Conservation (phyloP, 2,113 vertebrate genomes). For the Colistium nudipinnis region DNA sequence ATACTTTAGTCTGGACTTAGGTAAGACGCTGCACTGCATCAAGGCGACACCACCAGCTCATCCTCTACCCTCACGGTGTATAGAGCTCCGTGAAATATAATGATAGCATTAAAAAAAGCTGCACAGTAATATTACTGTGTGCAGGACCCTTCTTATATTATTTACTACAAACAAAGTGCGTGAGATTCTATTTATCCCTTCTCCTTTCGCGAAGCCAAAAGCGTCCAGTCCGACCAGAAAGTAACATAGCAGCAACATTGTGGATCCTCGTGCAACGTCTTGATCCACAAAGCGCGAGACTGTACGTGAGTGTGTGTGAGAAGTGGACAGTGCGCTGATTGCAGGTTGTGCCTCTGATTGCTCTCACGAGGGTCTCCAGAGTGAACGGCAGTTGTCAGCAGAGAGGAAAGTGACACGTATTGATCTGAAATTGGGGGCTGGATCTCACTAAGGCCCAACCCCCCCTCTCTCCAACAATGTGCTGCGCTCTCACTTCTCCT, state of each 20-base stretch:
- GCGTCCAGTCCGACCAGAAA: slow-evolving; percentile 10
- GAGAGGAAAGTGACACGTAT: slow-evolving; percentile 53
- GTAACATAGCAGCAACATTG: slow-evolving; percentile 14
- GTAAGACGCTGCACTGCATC: too few species aligned
- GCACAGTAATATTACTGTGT: too few species aligned
- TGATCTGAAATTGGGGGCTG: slow-evolving; percentile 58
- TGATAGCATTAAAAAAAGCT: too few species aligned
- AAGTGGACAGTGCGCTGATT: slow-evolving; percentile 12
- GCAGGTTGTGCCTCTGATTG: slow-evolving; percentile 63
- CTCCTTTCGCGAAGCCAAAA: slow-evolving; percentile 1
- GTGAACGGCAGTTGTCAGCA: slow-evolving; percentile 57
- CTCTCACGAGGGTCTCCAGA: slow-evolving; percentile 56
- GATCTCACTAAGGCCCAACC: slow-evolving; percentile 55
- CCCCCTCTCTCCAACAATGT: slow-evolving; percentile 42
- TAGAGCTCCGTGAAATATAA: too few species aligned
- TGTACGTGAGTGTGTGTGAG: slow-evolving; percentile 13
- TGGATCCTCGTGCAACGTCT: background rate
- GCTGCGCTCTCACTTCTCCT: slow-evolving; percentile 42
- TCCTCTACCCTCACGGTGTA: too few species aligned
- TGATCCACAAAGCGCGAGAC: background rate
- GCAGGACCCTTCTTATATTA: slow-evolving; percentile 1
- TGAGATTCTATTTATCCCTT: background rate
- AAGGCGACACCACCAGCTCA: too few species aligned
- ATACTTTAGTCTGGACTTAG: too few species aligned
- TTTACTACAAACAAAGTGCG: background rate